Evolutionary conservation across 2,797 vertebrate species (phyloP), one percentile per base, ranked within the genome.

Genomic region (Lacerta agilis): DNA sequence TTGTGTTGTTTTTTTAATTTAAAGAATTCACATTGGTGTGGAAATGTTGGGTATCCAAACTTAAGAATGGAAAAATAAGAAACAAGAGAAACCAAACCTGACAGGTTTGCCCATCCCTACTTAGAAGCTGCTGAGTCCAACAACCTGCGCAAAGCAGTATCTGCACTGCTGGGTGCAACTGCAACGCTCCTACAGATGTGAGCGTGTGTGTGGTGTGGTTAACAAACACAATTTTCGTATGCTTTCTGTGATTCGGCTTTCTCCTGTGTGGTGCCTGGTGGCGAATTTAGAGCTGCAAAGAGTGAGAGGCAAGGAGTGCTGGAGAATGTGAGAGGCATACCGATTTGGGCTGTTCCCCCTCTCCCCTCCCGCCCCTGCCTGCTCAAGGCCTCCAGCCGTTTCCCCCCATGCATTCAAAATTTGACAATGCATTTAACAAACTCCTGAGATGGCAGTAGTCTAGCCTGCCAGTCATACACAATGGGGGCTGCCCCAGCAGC

Each of bases 381-480:
- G 58, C 86, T 20, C 23, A 6, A 18, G 61, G 6, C 10, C 20
- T 36, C 79, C 5, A 43, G 79, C 79, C 64, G 10, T 81, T 67
- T 18, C 81, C 29, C 29, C 29, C 27, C 18, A 45, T 9, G 27
- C 88, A 90, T 91, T 64, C 81, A 3, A 41, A 86, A 27, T n/a
- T 69, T 77, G 80, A 18, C 36, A 23, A 73, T 71, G 33, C 67
- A 2, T 89, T 20, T 83, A 87, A 91, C 85, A 85, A 87, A 75
- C 64, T 61, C 45, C 73, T 20, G 45, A 36, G 38, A 72, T 0
- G 8, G 18, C 71, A 20, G 8, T 20, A 27, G 61, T 82, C 72
- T 71, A 25, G 67, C 76, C 29, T 90, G 77, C 64, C 45, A 76
- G 43, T 76, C 89, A 4, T 0, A 41, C 77, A 79, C 17, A 38